Evolutionary conservation across 2,888 invertebrate genomes (phyloP).

Genomic region (Drosophila limbata): DNA sequence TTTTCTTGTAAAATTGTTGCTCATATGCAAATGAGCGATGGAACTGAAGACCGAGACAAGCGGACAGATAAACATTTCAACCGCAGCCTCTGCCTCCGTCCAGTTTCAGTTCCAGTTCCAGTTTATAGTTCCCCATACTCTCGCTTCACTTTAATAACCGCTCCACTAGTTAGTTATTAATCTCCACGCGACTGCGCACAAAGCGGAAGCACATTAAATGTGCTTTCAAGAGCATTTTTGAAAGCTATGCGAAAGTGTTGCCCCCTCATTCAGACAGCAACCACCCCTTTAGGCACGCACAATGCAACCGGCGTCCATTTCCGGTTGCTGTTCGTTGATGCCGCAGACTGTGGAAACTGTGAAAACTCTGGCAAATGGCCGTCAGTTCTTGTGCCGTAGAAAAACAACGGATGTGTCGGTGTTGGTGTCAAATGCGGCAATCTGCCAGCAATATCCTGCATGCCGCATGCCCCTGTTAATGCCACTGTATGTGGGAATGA

Average conservation of each 20-base stretch:
- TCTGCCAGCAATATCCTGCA: conserved; percentile 65
- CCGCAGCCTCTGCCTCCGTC: conserved; percentile 2
- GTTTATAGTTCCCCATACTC: not conserved
- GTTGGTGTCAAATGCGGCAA: conserved; percentile 40
- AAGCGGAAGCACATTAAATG: conserved; percentile 60
- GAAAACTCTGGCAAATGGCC: conserved; percentile 25
- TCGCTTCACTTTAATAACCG: conserved; percentile 1
- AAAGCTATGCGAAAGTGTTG: conserved; percentile 49
- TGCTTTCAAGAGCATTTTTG: conserved; percentile 42
- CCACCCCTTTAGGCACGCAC: conserved; percentile 22
- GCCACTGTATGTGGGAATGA: not conserved
- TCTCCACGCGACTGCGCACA: conserved; percentile 52
- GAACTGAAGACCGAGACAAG: conserved; percentile 3
- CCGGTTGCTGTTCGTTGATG: conserved; percentile 27
- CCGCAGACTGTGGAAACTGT: conserved; percentile 15
- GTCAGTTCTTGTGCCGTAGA: not conserved
- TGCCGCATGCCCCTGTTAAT: not conserved
- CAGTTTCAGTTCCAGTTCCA: conserved; percentile 22
- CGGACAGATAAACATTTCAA: conserved; percentile 19
- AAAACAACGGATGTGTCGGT: conserved; percentile 25
- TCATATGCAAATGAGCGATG: conserved; percentile 37
- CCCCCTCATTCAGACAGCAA: not conserved
- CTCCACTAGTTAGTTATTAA: conserved; percentile 23
- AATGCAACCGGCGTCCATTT: conserved; percentile 41
- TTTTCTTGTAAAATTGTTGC: conserved; percentile 18